Evolutionary conservation across 2,797 vertebrate genomes (phyloP).

Genomic region (Phataginus tetradactyla): DNA sequence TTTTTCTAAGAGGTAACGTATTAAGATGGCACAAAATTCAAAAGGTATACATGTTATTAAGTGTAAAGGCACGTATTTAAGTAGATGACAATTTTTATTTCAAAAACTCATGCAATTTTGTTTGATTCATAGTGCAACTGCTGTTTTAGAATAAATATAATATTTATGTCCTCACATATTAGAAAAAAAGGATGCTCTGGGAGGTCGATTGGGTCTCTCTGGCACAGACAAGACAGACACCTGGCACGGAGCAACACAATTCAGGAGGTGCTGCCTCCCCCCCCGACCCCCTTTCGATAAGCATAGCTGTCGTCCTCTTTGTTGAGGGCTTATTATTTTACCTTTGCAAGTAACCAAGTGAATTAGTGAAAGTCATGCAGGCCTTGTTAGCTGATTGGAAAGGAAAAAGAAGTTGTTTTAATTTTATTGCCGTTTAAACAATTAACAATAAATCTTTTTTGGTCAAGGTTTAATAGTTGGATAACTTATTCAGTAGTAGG

Average conservation of each 20-base stretch:
- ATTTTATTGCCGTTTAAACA: slow-evolving; percentile 56
- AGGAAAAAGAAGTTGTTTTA: neutral
- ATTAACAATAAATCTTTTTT: slow-evolving; percentile 47
- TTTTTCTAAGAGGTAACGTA: neutral
- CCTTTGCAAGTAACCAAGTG: neutral
- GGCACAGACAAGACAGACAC: too few species aligned
- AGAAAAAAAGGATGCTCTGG: too few species aligned
- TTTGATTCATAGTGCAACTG: neutral
- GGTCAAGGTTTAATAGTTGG: slow-evolving; percentile 71
- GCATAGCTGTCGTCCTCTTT: rapidly evolving
- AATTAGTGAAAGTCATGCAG: neutral
- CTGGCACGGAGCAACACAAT: neutral
- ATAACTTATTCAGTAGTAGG: slow-evolving; percentile 49
- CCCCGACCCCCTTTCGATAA: rapidly evolving
- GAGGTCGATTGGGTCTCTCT: rapidly evolving
- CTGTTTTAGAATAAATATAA: neutral
- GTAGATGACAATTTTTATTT: neutral
- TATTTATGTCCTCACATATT: neutral
- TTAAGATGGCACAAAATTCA: neutral
- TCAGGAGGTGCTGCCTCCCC: neutral
- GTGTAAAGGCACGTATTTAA: neutral
- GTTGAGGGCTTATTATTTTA: neutral
- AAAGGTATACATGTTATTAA: neutral
- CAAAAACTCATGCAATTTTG: neutral
- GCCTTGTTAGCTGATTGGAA: slow-evolving; percentile 25